phyloP scores from a whole-genome alignment of 2,888 invertebrate species.

The Hemistola chrysoprasaria region DNA sequence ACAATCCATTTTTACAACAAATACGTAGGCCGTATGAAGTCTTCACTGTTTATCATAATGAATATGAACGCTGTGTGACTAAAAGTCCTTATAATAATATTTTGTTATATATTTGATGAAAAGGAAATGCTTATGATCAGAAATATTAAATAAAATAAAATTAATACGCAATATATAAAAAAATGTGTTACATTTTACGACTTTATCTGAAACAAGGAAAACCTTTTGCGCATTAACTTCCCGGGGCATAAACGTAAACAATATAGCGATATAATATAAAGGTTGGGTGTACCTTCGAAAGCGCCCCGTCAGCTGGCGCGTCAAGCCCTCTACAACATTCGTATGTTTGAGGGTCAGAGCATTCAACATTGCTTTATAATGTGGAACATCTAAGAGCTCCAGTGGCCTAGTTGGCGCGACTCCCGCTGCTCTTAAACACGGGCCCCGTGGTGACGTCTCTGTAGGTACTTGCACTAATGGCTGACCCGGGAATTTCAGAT shows the following conservation, averaged over 20 bases:
- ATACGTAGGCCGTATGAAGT: too few relatives aligned
- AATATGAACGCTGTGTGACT: too few relatives aligned
- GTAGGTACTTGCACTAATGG: slow-evolving; percentile 60
- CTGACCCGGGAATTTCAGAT: slow-evolving; percentile 29
- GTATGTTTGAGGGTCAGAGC: slow-evolving; percentile 28
- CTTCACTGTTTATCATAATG: too few relatives aligned
- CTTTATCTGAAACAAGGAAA: slow-evolving; percentile 15
- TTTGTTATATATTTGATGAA: too few relatives aligned
- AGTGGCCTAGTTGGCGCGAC: slow-evolving; percentile 65
- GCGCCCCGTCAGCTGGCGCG: slow-evolving; percentile 22
- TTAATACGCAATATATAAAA: neutral
- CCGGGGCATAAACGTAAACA: slow-evolving; percentile 16
- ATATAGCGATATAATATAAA: slow-evolving; percentile 18
- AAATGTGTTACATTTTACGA: slow-evolving; percentile 3
- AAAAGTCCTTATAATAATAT: too few relatives aligned
- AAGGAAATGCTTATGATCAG: too few relatives aligned
- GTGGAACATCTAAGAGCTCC: slow-evolving; percentile 35
- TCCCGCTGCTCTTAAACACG: slow-evolving; percentile 48
- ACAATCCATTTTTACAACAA: too few relatives aligned
- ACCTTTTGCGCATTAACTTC: slow-evolving; percentile 14
- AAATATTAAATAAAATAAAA: too few relatives aligned
- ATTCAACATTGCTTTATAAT: slow-evolving; percentile 29
- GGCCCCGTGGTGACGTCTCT: slow-evolving; percentile 53
- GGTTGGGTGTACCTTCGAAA: slow-evolving; percentile 18
- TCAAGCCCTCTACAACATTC: slow-evolving; percentile 16